Percentiles rank a stretch among this genome's conserved stretches.
Conservation (phyloP, 1,140 invertebrate genomes). For the Drosophila asahinai region DNA sequence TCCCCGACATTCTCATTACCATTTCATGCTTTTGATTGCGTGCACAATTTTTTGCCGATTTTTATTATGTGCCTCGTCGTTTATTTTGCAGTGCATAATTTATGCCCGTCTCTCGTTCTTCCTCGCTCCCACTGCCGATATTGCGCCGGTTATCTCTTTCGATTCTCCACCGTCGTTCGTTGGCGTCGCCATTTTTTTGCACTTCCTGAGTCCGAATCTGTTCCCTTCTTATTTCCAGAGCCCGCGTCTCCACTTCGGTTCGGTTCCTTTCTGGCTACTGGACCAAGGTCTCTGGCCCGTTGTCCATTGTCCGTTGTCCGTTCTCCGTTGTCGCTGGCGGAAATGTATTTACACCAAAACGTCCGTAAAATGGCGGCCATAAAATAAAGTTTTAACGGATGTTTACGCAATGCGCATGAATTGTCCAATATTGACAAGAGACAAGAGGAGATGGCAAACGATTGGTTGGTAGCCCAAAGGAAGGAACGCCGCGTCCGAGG, state of each 20-base stretch:
- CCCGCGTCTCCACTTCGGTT: slow-evolving; percentile 14
- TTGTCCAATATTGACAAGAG: slow-evolving; percentile 81
- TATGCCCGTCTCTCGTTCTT: slow-evolving; percentile 49
- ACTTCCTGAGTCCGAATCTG: slow-evolving; percentile 58
- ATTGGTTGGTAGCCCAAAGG: slow-evolving; percentile 47
- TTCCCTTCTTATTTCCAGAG: slow-evolving; percentile 4
- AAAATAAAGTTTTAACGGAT: slow-evolving; percentile 83
- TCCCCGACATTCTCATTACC: slow-evolving; percentile 36
- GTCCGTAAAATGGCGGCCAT: slow-evolving; percentile 81
- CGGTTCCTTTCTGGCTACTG: slow-evolving; percentile 37
- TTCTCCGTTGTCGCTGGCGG: slow-evolving; percentile 52
- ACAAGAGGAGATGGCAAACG: slow-evolving; percentile 63
- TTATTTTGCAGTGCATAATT: slow-evolving; percentile 82
- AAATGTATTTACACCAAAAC: slow-evolving; percentile 82
- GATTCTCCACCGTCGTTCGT: slow-evolving; percentile 27
- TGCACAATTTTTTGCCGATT: slow-evolving; percentile 76
- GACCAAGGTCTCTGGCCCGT: slow-evolving; percentile 16
- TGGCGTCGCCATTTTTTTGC: slow-evolving; percentile 78
- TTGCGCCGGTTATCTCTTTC: slow-evolving; percentile 20
- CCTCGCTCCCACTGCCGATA: slow-evolving; percentile 4
- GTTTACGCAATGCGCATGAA: slow-evolving; percentile 82
- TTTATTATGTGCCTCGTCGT: slow-evolving; percentile 73
- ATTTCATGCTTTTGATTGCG: slow-evolving; percentile 76
- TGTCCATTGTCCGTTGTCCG: slow-evolving; percentile 5
- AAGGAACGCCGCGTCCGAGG: slow-evolving; percentile 32